Percentiles rank a stretch among this genome's conserved stretches.
Conservation (phyloP, 2,113 vertebrate genomes). For the Eulacestoma nigropectus region DNA sequence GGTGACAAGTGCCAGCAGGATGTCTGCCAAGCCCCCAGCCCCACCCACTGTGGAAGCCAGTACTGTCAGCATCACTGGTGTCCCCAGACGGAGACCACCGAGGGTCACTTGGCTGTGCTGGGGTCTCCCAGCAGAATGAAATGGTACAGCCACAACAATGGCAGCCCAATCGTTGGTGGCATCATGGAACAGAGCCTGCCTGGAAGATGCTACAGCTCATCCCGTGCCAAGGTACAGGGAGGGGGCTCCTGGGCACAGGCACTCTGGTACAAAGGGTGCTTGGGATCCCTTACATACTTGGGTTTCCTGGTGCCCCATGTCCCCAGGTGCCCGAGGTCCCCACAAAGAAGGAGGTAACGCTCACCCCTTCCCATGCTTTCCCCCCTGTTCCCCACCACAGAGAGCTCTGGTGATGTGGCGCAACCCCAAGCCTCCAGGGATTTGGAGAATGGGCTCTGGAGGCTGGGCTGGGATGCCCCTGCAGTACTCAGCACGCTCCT, state of each 20-base stretch:
- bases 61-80: background rate
- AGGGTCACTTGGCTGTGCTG: slow-evolving; percentile 36
- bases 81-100: background rate
- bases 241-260: background rate
- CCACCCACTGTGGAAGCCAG: background rate
- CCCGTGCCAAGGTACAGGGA: background rate
- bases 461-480: background rate
- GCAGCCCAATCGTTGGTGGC: rapidly evolving
- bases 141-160: background rate
- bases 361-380: background rate
- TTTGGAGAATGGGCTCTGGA: background rate
- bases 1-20: background rate
- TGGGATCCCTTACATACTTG: background rate
- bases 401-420: background rate
- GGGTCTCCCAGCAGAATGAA: background rate
- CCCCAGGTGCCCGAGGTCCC: background rate
- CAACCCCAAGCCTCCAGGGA: background rate
- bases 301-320: background rate
- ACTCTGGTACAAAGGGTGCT: background rate
- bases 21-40: background rate
- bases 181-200: background rate
- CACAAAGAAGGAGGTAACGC: background rate
- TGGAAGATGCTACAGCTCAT: background rate
- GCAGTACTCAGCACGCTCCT: background rate
- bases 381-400: background rate